Evolutionary conservation across 2,113 vertebrate genomes (phyloP).

Genomic region (Strix uralensis): DNA sequence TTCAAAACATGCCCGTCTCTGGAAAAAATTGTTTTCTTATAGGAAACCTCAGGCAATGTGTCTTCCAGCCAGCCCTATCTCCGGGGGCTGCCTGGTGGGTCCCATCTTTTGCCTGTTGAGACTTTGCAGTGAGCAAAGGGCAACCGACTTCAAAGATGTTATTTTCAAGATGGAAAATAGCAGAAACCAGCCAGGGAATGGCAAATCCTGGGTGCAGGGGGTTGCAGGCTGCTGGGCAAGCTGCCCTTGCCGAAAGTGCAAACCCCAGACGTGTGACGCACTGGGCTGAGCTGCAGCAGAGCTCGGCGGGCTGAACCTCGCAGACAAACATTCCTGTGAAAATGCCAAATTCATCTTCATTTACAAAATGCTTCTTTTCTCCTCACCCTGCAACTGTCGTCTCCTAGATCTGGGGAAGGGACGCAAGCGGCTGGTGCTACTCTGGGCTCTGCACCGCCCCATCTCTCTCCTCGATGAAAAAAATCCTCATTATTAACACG

Average conservation of each 20-base stretch:
- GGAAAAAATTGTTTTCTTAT: not conserved
- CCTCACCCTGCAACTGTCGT: not conserved
- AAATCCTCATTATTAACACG: too few species aligned
- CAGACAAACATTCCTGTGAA: not conserved
- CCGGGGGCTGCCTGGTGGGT: not conserved
- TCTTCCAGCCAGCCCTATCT: not conserved
- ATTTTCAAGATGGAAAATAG: not conserved
- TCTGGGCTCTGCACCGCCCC: not conserved
- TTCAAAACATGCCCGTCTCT: not conserved
- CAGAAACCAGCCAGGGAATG: not conserved
- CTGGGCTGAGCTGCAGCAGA: not conserved
- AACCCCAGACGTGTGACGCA: not conserved
- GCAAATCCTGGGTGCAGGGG: not conserved
- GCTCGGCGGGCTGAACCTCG: not conserved
- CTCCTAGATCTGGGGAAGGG: not conserved
- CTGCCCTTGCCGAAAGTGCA: too few species aligned
- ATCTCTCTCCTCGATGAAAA: not conserved
- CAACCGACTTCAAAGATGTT: rapidly evolving
- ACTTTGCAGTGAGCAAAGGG: not conserved
- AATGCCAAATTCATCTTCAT: not conserved
- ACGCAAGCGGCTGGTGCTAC: not conserved
- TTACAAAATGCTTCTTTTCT: not conserved
- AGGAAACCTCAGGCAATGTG: not conserved
- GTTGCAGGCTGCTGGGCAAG: not conserved
- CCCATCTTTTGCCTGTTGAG: not conserved